Evolutionary conservation across 2,113 vertebrate genomes (phyloP), one percentile per base, ranked within the genome.

Genomic region (Oreochromis niloticus): DNA sequence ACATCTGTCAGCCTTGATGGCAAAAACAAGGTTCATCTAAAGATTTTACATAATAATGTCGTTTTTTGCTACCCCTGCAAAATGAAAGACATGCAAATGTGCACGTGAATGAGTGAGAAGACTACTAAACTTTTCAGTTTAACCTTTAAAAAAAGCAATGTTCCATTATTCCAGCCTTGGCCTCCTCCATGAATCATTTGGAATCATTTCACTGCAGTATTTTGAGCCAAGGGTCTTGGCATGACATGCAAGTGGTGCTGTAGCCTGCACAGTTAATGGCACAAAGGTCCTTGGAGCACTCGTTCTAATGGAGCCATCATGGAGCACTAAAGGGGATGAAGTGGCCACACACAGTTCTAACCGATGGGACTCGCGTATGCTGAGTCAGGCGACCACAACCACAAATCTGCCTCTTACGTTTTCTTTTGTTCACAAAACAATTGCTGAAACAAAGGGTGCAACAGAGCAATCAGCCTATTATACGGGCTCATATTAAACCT

Each of bases 201-300:
- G 86, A 66, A 89, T 85, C 39, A 24, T 92, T 92, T 83, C 13
- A 11, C 80, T 50, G 54, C 63, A 7, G 17, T 46, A 48, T 50
- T 55, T 46, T 59, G 85, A 81, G 93, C 85, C 87, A 87, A 87
- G 84, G 93, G 81, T 94, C 92, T 86, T 85, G 87, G 80, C 86
- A 73, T 86, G 88, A 89, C 90, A 90, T 34, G 88, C 61, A 61
- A 86, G 46, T 39, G 6, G 52, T n/a, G 83, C 84, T 92, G 90
- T 63, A 48, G 86, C 86, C 19, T 16, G 82, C 57, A 54, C 85
- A 71, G 75, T 54, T 90, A 93, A 93, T 89, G 90, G 90, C 81
- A 81, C 52, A 85, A 81, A 90, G 89, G 87, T 93, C 92, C 83
- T 87, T 24, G 80, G 61, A 82, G 83, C 43, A 8, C 78, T 63